These are phyloP conservation scores for Pantherophis guttatus DNA, from an alignment of 2,113 vertebrate species.

Conservation along the genomic window DNA sequence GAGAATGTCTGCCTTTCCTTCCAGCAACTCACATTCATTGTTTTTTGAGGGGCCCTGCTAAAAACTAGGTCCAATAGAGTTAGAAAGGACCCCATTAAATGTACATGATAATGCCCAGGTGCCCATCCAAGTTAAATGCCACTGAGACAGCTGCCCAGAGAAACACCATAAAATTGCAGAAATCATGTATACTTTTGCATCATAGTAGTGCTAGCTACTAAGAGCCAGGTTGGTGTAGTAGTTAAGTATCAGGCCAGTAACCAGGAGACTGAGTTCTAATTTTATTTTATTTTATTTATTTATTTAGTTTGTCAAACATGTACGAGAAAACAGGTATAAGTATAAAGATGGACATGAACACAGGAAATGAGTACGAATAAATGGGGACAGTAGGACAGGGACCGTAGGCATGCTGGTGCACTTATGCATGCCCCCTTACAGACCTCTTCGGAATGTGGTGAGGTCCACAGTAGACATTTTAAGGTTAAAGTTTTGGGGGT, in stretches of 20 bases:
- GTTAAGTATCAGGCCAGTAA: not conserved
- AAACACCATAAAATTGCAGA: not conserved
- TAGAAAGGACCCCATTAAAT: not conserved
- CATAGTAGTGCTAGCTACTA: not conserved
- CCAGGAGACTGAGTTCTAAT: not conserved
- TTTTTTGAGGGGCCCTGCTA: not conserved
- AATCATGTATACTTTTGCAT: not conserved
- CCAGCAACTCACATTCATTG: not conserved
- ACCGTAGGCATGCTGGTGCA: no score
- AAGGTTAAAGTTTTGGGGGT: no score
- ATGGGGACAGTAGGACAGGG: no score
- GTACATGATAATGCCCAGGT: not conserved
- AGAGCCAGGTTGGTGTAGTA: not conserved
- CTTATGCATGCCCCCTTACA: no score
- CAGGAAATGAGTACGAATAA: no score
- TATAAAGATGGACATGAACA: no score
- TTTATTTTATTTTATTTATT: no score
- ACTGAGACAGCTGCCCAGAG: not conserved
- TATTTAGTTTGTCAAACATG: no score
- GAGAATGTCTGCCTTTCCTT: not conserved
- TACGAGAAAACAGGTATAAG: no score
- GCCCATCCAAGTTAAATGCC: not conserved
- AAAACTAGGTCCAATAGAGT: not conserved
- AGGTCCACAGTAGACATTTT: no score
- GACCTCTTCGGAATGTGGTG: no score